Conservation (phyloP, 2,888 invertebrate genomes). For the Ennomos erosarius region DNA sequence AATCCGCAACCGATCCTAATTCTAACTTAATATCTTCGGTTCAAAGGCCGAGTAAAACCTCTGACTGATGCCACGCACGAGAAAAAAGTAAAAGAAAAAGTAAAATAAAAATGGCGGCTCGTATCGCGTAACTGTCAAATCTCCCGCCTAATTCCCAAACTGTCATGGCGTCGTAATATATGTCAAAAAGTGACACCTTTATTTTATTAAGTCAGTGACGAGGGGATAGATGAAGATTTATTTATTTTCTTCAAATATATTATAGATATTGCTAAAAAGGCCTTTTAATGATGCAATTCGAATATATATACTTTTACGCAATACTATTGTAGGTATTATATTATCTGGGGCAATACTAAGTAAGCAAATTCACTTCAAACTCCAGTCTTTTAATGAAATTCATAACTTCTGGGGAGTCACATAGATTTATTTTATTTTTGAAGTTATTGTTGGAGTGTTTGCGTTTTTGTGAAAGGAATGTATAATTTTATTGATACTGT, state of each 20-base stretch:
- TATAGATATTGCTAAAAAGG: slow-evolving; percentile 6
- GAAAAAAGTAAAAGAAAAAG: slow-evolving; percentile 14
- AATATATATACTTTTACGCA: no score
- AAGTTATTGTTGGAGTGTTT: no score
- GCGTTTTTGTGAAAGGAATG: no score
- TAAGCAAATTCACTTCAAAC: no score
- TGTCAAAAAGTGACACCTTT: slow-evolving; percentile 56
- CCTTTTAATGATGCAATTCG: no score
- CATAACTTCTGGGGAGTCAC: no score
- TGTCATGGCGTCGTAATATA: slow-evolving; percentile 56
- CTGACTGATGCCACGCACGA: slow-evolving; percentile 12
- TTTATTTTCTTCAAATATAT: slow-evolving; percentile 17
- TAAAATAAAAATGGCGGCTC: slow-evolving; percentile 27
- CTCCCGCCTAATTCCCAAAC: slow-evolving; percentile 49
- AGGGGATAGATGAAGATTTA: slow-evolving; percentile 38
- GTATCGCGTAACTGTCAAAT: slow-evolving; percentile 51
- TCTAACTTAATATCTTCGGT: slow-evolving; percentile 27
- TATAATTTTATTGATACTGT: no score
- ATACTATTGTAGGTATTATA: no score
- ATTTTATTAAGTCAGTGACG: slow-evolving; percentile 53
- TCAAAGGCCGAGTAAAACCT: slow-evolving; percentile 24
- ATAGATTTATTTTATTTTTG: no score
- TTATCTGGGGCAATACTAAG: no score
- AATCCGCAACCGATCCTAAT: slow-evolving; percentile 28
- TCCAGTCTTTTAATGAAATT: no score